phyloP scores from a whole-genome alignment of 2,888 invertebrate species.

The Apeira syringaria region DNA sequence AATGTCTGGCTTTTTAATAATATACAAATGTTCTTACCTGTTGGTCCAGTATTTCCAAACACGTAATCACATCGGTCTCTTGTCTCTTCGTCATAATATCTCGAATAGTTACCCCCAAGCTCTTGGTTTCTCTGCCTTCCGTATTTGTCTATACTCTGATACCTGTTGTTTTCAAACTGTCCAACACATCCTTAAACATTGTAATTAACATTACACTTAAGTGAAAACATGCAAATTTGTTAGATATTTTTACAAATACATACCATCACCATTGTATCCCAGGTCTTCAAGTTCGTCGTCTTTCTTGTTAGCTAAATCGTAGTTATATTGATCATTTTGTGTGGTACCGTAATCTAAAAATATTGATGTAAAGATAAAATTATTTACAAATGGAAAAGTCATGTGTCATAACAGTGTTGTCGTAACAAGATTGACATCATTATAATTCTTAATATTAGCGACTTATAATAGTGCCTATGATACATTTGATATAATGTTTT shows the following conservation, averaged over 20 bases:
- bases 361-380: neutral
- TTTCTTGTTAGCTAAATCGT: neutral
- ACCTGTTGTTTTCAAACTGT: neutral
- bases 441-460: too few relatives aligned
- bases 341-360: slow-evolving; percentile 7
- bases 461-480: too few relatives aligned
- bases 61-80: slow-evolving; percentile 2
- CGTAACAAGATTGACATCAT: too few relatives aligned
- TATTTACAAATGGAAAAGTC: too few relatives aligned
- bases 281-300: slow-evolving; percentile 11
- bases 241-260: neutral
- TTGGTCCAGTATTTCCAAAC: slow-evolving; percentile 6
- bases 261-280: slow-evolving; percentile 12
- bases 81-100: slow-evolving; percentile 1
- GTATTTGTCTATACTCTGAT: neutral
- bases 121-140: neutral
- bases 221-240: too few relatives aligned
- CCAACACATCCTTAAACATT: slow-evolving; percentile 3
- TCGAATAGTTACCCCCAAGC: neutral
- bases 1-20: too few relatives aligned
- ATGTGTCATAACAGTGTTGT: too few relatives aligned
- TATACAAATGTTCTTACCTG: slow-evolving; percentile 1
- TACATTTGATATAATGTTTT: too few relatives aligned
- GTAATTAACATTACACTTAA: too few relatives aligned
- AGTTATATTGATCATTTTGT: neutral